phyloP scores from a whole-genome alignment of 2,113 vertebrate species.

The Cephalopterus ornatus region DNA sequence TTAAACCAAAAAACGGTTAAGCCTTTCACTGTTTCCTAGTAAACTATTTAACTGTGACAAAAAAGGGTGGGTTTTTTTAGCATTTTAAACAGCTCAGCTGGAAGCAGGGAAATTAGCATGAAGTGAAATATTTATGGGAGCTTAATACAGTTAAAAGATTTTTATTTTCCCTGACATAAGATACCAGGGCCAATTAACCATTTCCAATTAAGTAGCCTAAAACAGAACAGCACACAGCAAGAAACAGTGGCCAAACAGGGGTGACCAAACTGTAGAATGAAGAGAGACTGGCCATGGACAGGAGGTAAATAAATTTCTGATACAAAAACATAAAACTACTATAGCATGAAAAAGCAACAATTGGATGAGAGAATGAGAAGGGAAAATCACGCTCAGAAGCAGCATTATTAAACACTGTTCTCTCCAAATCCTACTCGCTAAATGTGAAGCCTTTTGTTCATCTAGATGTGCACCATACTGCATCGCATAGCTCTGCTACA shows the following conservation, averaged over 20 bases:
- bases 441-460: neutral
- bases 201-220: slow-evolving; percentile 65
- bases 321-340: neutral
- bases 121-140: slow-evolving; percentile 73
- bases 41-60: slow-evolving; percentile 49
- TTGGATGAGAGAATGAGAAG: neutral
- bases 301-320: neutral
- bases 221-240: neutral
- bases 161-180: slow-evolving; percentile 63
- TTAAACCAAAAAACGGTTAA: neutral
- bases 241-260: neutral
- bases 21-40: slow-evolving; percentile 24
- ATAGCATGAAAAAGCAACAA: neutral
- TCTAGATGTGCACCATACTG: neutral
- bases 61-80: neutral
- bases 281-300: neutral
- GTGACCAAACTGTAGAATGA: neutral
- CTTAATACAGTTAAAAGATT: slow-evolving; percentile 68
- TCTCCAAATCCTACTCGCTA: neutral
- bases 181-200: slow-evolving; percentile 63
- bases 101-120: slow-evolving; percentile 66
- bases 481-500: accelerated
- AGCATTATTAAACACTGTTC: neutral
- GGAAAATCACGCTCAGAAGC: neutral
- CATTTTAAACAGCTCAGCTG: slow-evolving; percentile 61